Evolutionary conservation across 2,113 vertebrate species (phyloP).

Genomic region (Silurus glanis): DNA sequence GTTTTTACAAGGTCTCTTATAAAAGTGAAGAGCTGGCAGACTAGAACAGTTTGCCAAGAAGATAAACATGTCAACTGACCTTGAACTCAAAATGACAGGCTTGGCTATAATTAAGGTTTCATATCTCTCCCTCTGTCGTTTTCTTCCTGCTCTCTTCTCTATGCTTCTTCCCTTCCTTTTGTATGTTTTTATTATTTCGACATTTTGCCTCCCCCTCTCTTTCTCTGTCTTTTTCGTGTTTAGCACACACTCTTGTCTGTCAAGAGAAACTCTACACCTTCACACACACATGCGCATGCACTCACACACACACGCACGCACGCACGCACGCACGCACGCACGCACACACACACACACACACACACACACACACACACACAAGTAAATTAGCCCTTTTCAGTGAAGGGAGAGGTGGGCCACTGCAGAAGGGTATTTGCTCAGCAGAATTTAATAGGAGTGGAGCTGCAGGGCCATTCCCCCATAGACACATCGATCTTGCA

Average conservation of each 20-base stretch:
- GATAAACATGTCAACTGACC: slow-evolving; percentile 60
- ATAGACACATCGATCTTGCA: slow-evolving; percentile 46
- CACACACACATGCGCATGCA: slow-evolving; percentile 2
- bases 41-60: slow-evolving; percentile 14
- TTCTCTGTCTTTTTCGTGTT: slow-evolving; percentile 27
- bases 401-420: slow-evolving; percentile 26
- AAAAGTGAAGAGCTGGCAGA: slow-evolving; percentile 23
- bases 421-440: slow-evolving; percentile 39
- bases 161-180: slow-evolving; percentile 22
- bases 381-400: slow-evolving; percentile 42
- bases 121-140: slow-evolving; percentile 36
- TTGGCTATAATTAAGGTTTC: slow-evolving; percentile 57
- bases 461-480: slow-evolving; percentile 34
- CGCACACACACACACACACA: slow-evolving; percentile 31
- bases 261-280: slow-evolving; percentile 44
- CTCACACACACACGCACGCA: slow-evolving; percentile 13
- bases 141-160: slow-evolving; percentile 41
- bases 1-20: slow-evolving; percentile 7
- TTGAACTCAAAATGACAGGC: slow-evolving; percentile 54
- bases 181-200: slow-evolving; percentile 14
- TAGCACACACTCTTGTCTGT: slow-evolving; percentile 46
- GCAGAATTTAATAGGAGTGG: slow-evolving; percentile 48
- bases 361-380: slow-evolving; percentile 18
- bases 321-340: neutral
- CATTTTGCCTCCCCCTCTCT: neutral